These are phyloP conservation scores for Neodontobutis hainanensis DNA, from an alignment of 2,113 vertebrate genomes.

Conservation along the genomic window DNA sequence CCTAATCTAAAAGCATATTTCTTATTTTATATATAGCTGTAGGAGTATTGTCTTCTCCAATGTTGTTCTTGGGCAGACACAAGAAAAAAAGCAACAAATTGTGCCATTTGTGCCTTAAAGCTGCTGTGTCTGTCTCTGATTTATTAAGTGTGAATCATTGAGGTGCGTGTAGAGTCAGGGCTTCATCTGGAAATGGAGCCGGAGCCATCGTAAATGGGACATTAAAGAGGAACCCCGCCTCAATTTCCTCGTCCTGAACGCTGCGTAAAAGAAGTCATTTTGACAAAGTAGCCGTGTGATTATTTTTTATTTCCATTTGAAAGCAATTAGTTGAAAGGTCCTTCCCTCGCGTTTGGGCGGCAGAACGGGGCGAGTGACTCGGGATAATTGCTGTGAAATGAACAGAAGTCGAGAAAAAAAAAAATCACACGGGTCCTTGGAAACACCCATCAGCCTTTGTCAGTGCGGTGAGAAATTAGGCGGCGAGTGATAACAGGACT, in stretches of 20 bases:
- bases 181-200: constrained; percentile 50
- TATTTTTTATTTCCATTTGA: constrained; percentile 78
- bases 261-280: constrained; percentile 65
- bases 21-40: no score
- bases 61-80: no score
- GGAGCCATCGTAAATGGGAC: constrained; percentile 60
- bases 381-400: constrained; percentile 79
- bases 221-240: constrained; percentile 66
- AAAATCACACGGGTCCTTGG: constrained; percentile 66
- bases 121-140: not conserved
- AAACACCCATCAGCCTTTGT: constrained; percentile 74
- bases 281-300: constrained; percentile 72
- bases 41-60: no score
- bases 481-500: constrained; percentile 68
- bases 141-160: constrained; percentile 9
- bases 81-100: no score
- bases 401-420: constrained; percentile 70
- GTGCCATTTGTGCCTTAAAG: no score
- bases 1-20: no score
- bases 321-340: constrained; percentile 75
- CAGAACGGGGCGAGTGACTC: constrained; percentile 70
- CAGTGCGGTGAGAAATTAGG: constrained; percentile 71
- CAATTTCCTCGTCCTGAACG: constrained; percentile 58
- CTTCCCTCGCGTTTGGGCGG: constrained; percentile 69
- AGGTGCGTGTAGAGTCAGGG: constrained; percentile 26